These are phyloP conservation scores for Microtus pennsylvanicus DNA, from an alignment of 2,113 vertebrate species.

Conservation along the genomic window DNA sequence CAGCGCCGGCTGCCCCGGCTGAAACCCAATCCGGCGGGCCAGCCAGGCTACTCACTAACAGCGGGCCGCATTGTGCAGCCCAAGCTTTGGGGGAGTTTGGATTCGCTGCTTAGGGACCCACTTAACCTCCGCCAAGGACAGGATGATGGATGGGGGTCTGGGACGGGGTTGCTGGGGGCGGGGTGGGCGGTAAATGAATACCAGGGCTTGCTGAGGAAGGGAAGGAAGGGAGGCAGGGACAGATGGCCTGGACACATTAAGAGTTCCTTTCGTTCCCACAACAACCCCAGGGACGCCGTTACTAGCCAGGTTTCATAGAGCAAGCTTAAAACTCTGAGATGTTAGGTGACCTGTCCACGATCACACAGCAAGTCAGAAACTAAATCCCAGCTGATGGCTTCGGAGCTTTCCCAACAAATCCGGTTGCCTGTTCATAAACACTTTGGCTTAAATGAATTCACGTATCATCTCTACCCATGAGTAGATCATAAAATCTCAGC, in stretches of 20 bases:
- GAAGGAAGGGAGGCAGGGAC: conserved; percentile 39
- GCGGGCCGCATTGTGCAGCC: conserved; percentile 83
- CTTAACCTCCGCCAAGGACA: conserved; percentile 84
- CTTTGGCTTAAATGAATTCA: background rate
- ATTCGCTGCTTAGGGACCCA: conserved; percentile 85
- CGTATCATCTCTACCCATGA: too few species aligned
- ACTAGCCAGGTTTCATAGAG: background rate
- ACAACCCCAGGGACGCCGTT: background rate
- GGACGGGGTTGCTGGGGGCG: conserved; percentile 64
- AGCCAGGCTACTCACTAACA: conserved; percentile 80
- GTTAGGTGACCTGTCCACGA: conserved; percentile 62
- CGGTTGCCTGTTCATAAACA: background rate
- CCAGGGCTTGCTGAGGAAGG: conserved; percentile 70
- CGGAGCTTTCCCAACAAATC: background rate
- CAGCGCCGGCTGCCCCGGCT: conserved; percentile 78
- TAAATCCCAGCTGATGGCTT: background rate
- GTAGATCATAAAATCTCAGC: background rate
- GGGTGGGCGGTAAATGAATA: conserved; percentile 69
- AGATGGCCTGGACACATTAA: background rate
- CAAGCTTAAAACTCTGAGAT: conserved; percentile 15
- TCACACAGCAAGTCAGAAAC: conserved; percentile 41
- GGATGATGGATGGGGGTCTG: conserved; percentile 84
- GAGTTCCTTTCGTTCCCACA: background rate
- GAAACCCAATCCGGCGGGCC: conserved; percentile 83
- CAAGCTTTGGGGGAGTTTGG: conserved; percentile 71